Evolutionary conservation across 2,113 vertebrate genomes (phyloP).

Genomic region (Datnioides undecimradiatus): DNA sequence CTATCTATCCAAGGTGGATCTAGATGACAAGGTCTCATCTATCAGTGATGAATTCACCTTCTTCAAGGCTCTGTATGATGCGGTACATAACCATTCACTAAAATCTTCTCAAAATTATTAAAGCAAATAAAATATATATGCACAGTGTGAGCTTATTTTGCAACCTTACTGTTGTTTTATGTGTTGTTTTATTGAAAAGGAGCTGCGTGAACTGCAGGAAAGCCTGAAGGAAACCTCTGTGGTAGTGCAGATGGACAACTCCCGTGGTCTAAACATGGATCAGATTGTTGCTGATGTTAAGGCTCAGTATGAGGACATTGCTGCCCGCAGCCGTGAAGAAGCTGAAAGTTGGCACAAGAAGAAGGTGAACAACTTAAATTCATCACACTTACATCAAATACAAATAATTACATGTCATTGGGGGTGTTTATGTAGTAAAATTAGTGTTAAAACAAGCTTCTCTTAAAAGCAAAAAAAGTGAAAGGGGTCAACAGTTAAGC

Average conservation of each 20-base stretch:
- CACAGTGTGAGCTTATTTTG: not conserved
- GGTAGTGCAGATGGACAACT: constrained; percentile 91
- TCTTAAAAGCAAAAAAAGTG: not conserved
- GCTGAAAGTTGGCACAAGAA: constrained; percentile 87
- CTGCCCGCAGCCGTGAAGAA: constrained; percentile 81
- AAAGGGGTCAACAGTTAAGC: not conserved
- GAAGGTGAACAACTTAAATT: constrained; percentile 81
- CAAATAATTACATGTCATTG: not conserved
- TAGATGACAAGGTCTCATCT: constrained; percentile 79
- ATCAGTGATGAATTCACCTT: constrained; percentile 84
- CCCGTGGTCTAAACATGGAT: constrained; percentile 86
- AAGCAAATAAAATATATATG: not conserved
- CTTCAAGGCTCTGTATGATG: constrained; percentile 82
- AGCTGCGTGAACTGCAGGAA: constrained; percentile 85
- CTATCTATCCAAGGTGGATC: constrained; percentile 83
- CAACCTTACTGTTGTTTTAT: not conserved
- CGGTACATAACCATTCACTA: constrained; percentile 73
- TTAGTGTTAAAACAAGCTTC: not conserved
- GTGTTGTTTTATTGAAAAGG: constrained; percentile 75
- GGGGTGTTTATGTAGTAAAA: not conserved
- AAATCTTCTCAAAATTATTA: not conserved
- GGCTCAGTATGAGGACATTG: constrained; percentile 86
- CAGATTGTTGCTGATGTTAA: constrained; percentile 85
- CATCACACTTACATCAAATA: not conserved
- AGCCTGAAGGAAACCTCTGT: constrained; percentile 85